Evolutionary conservation across 2,888 invertebrate species (phyloP).

Genomic region (Ophion costatus): DNA sequence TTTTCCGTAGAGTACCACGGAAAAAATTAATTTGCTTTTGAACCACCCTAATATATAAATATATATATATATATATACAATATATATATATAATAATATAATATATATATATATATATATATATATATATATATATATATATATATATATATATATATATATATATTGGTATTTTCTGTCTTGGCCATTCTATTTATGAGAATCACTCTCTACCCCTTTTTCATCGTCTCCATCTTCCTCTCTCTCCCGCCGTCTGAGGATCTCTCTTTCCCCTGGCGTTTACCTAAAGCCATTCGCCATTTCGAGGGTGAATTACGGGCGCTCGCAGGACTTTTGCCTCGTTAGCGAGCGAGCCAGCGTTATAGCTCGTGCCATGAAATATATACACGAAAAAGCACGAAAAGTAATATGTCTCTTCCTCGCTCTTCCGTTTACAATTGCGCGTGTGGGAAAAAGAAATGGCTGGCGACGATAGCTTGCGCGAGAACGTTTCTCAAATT

Average conservation of each 20-base stretch:
- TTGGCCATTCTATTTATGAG: constrained; percentile 33
- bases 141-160: background rate
- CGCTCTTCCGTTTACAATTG: constrained; percentile 37
- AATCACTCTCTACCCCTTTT: constrained; percentile 24
- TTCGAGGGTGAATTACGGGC: constrained; percentile 76
- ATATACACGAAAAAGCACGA: constrained; percentile 62
- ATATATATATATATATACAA: no score
- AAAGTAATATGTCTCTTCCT: constrained; percentile 68
- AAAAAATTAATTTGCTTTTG: no score
- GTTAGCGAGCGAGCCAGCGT: constrained; percentile 68
- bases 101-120: no score
- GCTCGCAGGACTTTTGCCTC: constrained; percentile 66
- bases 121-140: no score
- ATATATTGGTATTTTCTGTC: background rate
- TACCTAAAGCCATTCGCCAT: constrained; percentile 69
- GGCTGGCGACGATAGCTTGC: constrained; percentile 11
- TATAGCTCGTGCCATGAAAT: constrained; percentile 47
- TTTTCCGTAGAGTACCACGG: no score
- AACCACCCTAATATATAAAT: no score
- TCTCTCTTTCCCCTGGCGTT: constrained; percentile 31
- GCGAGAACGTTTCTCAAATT: constrained; percentile 63
- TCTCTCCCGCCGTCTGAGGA: constrained; percentile 11
- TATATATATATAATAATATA: no score
- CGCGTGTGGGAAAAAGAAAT: constrained; percentile 23
- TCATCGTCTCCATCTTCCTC: constrained; percentile 2